Evolutionary conservation across 2,888 invertebrate species (phyloP).

Genomic region (Apamea anceps): DNA sequence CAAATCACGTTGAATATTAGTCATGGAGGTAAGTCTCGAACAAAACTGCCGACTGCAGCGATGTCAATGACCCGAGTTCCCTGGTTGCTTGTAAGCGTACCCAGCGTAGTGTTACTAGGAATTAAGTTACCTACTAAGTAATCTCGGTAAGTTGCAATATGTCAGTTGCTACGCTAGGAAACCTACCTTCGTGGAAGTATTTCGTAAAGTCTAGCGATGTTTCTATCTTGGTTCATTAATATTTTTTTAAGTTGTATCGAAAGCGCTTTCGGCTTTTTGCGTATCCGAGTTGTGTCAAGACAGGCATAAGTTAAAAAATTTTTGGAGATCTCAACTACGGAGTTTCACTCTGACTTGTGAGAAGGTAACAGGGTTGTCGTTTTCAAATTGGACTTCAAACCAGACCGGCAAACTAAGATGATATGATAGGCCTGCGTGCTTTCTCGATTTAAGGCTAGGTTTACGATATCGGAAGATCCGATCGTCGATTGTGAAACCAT

Average conservation of each 20-base stretch:
- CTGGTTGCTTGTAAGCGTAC: slow-evolving; percentile 43
- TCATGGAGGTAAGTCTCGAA: slow-evolving; percentile 52
- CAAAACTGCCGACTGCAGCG: slow-evolving; percentile 34
- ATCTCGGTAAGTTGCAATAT: slow-evolving; percentile 27
- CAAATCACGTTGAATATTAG: slow-evolving; percentile 47
- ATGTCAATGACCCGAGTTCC: slow-evolving; percentile 57
- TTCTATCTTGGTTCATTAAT: not conserved
- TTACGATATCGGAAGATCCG: slow-evolving; percentile 21
- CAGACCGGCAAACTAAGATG: slow-evolving; percentile 13
- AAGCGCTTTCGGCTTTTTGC: not conserved
- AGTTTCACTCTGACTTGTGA: not conserved
- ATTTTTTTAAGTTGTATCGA: not conserved
- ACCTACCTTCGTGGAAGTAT: not conserved
- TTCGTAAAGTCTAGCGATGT: not conserved
- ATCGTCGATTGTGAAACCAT: slow-evolving; percentile 20
- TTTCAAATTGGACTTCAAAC: slow-evolving; percentile 7
- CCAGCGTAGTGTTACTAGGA: slow-evolving; percentile 53
- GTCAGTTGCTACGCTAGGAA: slow-evolving; percentile 18
- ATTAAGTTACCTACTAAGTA: slow-evolving; percentile 39
- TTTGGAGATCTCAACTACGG: not conserved
- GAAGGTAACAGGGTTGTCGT: not conserved
- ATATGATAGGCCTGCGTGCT: slow-evolving; percentile 12
- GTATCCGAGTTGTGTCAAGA: not conserved
- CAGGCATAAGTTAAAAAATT: not conserved
- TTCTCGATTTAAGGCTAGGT: not conserved